Percentiles rank a stretch among this genome's conserved stretches.
Evolutionary conservation across 2,797 vertebrate genomes (phyloP).

Genomic region (Geotrypetes seraphini): DNA sequence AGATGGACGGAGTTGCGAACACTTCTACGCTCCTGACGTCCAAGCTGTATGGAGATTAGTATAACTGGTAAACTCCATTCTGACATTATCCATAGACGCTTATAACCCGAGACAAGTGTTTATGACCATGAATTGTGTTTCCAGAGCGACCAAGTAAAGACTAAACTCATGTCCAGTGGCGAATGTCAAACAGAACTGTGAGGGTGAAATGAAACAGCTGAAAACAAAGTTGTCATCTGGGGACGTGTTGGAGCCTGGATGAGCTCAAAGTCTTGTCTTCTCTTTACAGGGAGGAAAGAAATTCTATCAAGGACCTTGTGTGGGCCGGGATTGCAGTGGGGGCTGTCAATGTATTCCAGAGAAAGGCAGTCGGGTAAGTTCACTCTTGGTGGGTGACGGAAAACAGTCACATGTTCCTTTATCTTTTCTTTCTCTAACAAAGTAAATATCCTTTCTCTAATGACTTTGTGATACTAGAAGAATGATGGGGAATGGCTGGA

Average conservation of each 20-base stretch:
- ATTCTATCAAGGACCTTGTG: constrained; percentile 56
- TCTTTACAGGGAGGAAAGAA: constrained; percentile 61
- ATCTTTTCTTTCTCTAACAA: constrained; percentile 8
- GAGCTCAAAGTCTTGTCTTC: constrained; percentile 11
- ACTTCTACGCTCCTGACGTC: too few species aligned
- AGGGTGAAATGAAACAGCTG: constrained; percentile 3
- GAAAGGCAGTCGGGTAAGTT: constrained; percentile 82
- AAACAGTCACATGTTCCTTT: constrained; percentile 14
- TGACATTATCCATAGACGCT: too few species aligned
- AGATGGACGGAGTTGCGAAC: too few species aligned
- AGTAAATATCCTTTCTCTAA: constrained; percentile 14
- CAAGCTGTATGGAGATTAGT: too few species aligned
- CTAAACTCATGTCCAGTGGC: fast-evolving
- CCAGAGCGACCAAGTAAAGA: background rate
- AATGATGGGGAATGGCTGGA: constrained; percentile 31
- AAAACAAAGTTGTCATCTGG: background rate
- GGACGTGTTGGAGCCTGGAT: background rate
- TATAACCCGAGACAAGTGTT: too few species aligned
- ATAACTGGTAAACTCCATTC: too few species aligned
- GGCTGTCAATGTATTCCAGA: constrained; percentile 75
- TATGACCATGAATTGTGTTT: background rate
- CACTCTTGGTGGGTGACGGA: constrained; percentile 8
- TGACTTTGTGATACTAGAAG: constrained; percentile 18
- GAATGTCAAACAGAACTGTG: background rate
- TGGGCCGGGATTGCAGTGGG: constrained; percentile 68